Conservation (phyloP, 2,797 vertebrate species). For the Vireo griseus region DNA sequence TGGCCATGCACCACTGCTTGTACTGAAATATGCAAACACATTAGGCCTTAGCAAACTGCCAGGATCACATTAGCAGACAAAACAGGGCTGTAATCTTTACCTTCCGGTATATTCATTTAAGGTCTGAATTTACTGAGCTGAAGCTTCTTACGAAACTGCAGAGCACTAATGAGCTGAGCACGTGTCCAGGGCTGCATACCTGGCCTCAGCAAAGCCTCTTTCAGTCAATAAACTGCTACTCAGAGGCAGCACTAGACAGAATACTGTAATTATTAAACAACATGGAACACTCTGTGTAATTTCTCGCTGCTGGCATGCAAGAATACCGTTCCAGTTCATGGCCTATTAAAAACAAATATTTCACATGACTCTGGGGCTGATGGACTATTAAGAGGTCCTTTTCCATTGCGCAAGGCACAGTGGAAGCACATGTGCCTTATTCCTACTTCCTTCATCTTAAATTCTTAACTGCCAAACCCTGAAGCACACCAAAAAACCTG, state of each 20-base stretch:
- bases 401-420: neutral
- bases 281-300: constrained; percentile 28
- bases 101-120: neutral
- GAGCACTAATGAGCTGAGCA: constrained; percentile 15
- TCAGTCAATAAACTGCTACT: constrained; percentile 34
- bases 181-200: neutral
- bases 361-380: constrained; percentile 27
- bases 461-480: neutral
- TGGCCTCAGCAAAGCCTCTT: constrained; percentile 12
- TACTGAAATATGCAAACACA: constrained; percentile 80
- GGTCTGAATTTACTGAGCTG: neutral
- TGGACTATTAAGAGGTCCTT: neutral
- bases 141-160: neutral
- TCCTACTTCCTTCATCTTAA: neutral
- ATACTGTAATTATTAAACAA: constrained; percentile 55
- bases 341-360: constrained; percentile 52
- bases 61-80: constrained; percentile 22
- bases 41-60: constrained; percentile 11
- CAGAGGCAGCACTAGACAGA: neutral
- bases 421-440: neutral
- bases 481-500: neutral
- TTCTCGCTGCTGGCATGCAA: neutral
- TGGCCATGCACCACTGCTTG: constrained; percentile 97
- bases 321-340: constrained; percentile 55
- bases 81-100: constrained; percentile 5